phyloP scores from a whole-genome alignment of 2,113 vertebrate species.

The Gallinago undulata region DNA sequence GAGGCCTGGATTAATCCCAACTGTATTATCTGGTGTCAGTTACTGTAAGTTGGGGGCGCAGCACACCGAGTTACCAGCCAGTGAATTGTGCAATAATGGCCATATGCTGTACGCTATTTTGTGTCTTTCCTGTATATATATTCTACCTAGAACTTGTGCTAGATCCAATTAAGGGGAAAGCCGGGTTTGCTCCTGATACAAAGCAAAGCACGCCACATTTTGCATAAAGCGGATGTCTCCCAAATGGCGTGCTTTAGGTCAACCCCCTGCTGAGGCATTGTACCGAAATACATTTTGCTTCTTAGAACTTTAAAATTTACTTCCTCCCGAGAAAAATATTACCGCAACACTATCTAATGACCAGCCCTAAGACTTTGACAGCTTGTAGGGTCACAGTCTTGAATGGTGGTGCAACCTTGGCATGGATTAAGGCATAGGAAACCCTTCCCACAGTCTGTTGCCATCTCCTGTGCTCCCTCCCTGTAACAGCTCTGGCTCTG shows the following conservation, averaged over 20 bases:
- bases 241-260: background rate
- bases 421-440: background rate
- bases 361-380: background rate
- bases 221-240: background rate
- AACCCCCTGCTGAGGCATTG: background rate
- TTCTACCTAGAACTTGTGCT: background rate
- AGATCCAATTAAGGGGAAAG: background rate
- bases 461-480: background rate
- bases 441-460: background rate
- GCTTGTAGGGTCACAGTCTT: background rate
- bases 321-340: background rate
- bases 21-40: conserved; percentile 51
- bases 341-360: background rate
- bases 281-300: background rate
- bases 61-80: background rate
- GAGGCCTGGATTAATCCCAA: conserved; percentile 37
- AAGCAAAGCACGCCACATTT: background rate
- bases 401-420: background rate
- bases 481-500: background rate
- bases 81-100: background rate
- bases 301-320: background rate
- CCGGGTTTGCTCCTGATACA: background rate
- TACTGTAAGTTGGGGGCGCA: background rate
- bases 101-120: background rate
- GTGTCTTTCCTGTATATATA: background rate